Evolutionary conservation across 2,113 vertebrate genomes (phyloP).

Genomic region (Cololabis saira): DNA sequence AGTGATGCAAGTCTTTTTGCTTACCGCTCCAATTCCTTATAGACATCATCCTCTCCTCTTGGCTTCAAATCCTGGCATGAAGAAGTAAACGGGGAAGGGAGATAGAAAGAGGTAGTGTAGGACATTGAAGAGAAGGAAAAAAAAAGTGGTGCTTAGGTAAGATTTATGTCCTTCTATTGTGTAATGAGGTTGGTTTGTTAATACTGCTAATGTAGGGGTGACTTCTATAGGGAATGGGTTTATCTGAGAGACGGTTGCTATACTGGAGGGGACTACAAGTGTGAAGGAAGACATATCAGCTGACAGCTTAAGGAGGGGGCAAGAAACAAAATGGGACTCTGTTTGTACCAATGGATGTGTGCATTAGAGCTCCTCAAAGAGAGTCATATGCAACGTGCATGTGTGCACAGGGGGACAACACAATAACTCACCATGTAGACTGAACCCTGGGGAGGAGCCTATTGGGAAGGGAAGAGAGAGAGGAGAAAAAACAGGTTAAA

Average conservation of each 20-base stretch:
- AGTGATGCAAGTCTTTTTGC: conserved; percentile 58
- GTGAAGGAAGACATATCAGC: conserved; percentile 53
- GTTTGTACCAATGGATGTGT: conserved; percentile 31
- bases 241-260: conserved; percentile 53
- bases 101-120: conserved; percentile 13
- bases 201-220: conserved; percentile 73
- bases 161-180: conserved; percentile 64
- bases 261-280: conserved; percentile 40
- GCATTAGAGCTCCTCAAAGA: conserved; percentile 32
- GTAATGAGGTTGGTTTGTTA: conserved; percentile 74
- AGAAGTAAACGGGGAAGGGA: conserved; percentile 37
- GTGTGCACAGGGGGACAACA: conserved; percentile 15
- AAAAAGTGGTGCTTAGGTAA: conserved; percentile 33
- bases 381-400: conserved; percentile 12
- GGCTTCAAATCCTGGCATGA: conserved; percentile 81
- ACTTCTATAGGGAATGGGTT: conserved; percentile 53
- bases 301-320: conserved; percentile 54
- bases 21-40: conserved; percentile 82
- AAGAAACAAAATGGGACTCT: conserved; percentile 23
- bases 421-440: conserved; percentile 84
- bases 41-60: conserved; percentile 77
- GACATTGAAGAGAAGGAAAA: conserved; percentile 42
- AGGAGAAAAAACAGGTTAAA: conserved; percentile 64
- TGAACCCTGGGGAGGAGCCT: conserved; percentile 72
- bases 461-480: conserved; percentile 46